Evolutionary conservation across 2,888 invertebrate species (phyloP).

Genomic region (Melanchra persicariae): DNA sequence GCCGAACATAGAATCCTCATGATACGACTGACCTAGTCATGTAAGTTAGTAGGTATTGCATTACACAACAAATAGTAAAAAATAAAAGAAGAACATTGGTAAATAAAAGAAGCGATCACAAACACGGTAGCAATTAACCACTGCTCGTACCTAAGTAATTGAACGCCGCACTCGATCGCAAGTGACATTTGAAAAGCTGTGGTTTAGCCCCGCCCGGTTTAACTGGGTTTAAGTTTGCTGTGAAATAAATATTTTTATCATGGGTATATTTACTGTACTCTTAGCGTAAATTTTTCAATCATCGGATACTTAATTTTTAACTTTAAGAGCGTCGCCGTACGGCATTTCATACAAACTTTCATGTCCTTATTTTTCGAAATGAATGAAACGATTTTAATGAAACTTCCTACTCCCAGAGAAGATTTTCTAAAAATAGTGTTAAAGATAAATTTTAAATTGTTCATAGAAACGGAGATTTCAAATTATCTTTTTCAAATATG

Average conservation of each 20-base stretch:
- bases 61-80: background rate
- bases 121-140: conserved; percentile 71
- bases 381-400: too few relatives aligned
- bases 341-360: too few relatives aligned
- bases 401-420: too few relatives aligned
- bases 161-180: conserved; percentile 62
- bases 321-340: too few relatives aligned
- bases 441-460: too few relatives aligned
- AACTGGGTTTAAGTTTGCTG: conserved; percentile 26
- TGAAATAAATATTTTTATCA: conserved; percentile 1
- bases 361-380: too few relatives aligned
- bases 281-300: too few relatives aligned
- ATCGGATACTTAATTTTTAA: too few relatives aligned
- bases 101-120: conserved; percentile 61
- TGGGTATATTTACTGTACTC: background rate
- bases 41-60: background rate
- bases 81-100: conserved; percentile 14
- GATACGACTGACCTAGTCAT: background rate
- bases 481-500: too few relatives aligned
- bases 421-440: too few relatives aligned
- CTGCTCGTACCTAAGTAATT: conserved; percentile 59
- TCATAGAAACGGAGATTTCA: too few relatives aligned
- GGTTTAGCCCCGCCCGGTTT: conserved; percentile 47
- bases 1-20: background rate
- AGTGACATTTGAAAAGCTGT: conserved; percentile 66